phyloP scores from a whole-genome alignment of 2,113 vertebrate genomes.

The Ranitomeya imitator region DNA sequence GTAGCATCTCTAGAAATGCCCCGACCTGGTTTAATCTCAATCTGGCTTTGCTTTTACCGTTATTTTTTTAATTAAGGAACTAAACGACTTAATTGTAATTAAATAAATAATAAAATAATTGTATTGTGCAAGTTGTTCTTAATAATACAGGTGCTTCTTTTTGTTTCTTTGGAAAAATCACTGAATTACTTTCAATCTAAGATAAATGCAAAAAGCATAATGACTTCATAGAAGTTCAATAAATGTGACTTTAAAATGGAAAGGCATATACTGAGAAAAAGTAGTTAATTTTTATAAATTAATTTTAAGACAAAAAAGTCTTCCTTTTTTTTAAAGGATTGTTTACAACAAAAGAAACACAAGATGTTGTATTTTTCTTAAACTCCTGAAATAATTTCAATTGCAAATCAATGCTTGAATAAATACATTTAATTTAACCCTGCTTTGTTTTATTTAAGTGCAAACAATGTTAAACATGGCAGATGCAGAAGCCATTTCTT shows the following conservation, averaged over 20 bases:
- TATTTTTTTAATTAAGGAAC: background rate
- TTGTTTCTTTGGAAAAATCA: background rate
- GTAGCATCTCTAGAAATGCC: no score
- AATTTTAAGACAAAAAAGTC: background rate
- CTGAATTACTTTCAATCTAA: background rate
- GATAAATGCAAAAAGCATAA: background rate
- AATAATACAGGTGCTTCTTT: background rate
- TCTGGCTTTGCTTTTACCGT: no score
- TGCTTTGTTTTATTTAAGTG: background rate
- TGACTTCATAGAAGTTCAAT: background rate
- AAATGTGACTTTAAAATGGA: background rate
- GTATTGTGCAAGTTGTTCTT: background rate
- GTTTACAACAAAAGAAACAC: background rate
- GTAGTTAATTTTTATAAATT: background rate
- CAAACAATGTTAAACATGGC: background rate
- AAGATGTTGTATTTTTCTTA: background rate
- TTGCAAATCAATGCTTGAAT: background rate
- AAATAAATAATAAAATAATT: no score
- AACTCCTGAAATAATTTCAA: background rate
- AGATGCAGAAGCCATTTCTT: background rate
- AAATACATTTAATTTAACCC: background rate
- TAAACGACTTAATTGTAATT: background rate
- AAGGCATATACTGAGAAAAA: background rate
- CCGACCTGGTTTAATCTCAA: no score
- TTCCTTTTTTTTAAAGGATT: background rate